These are phyloP conservation scores for Pandion haliaetus DNA, from an alignment of 2,113 vertebrate genomes.

Conservation along the genomic window DNA sequence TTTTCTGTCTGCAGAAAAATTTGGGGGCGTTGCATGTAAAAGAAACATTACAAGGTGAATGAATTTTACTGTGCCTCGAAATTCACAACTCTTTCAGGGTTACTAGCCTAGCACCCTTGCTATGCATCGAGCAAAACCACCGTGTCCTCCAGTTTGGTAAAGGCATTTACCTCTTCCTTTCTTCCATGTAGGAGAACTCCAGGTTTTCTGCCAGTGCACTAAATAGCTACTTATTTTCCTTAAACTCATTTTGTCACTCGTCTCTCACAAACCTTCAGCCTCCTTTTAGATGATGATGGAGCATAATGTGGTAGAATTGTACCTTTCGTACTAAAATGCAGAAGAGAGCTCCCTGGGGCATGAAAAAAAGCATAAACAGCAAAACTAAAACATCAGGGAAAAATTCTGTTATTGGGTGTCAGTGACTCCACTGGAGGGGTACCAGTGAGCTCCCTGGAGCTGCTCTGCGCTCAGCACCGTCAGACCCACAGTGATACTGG, in stretches of 20 bases:
- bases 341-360: neutral
- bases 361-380: neutral
- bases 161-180: neutral
- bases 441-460: neutral
- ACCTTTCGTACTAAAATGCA: neutral
- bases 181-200: neutral
- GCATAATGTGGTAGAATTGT: neutral
- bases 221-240: neutral
- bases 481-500: neutral
- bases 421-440: neutral
- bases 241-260: neutral
- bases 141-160: neutral
- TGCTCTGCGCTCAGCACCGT: neutral
- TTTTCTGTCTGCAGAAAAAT: neutral
- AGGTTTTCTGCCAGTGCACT: neutral
- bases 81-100: neutral
- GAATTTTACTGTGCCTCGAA: neutral
- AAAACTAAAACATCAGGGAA: neutral
- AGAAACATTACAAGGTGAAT: neutral
- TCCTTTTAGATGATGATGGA: neutral
- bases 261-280: neutral
- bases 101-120: neutral
- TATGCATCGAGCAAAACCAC: neutral
- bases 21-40: neutral
- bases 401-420: neutral